Evolutionary conservation across 1,140 invertebrate genomes (phyloP).

Genomic region (Monomorium pharaonis): DNA sequence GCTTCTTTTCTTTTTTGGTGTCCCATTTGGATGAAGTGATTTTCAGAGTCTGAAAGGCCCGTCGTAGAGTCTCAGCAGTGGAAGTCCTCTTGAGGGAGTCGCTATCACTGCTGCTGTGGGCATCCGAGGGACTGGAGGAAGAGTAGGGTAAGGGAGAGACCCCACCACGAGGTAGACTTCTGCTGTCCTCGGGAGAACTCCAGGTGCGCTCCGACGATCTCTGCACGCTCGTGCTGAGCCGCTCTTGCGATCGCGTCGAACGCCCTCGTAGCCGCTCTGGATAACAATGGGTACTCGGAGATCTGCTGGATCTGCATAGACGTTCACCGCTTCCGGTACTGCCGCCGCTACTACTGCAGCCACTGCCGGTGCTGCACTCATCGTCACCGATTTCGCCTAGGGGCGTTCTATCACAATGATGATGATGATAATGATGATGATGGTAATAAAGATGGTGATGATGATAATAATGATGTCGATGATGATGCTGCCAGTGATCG

Average conservation of each 20-base stretch:
- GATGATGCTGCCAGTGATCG: neutral
- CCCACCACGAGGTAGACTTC: conserved; percentile 48
- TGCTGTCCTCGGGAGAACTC: conserved; percentile 73
- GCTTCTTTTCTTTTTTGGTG: conserved; percentile 74
- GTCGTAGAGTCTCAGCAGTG: conserved; percentile 88
- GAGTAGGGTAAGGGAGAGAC: conserved; percentile 76
- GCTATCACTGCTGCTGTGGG: conserved; percentile 83
- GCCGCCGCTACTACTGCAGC: conserved; percentile 81
- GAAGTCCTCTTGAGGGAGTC: conserved; percentile 86
- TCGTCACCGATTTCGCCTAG: conserved; percentile 73
- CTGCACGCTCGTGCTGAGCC: conserved; percentile 66
- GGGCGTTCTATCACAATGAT: neutral
- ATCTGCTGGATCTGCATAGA: conserved; percentile 64
- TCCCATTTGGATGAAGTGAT: conserved; percentile 86
- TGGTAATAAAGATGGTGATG: neutral
- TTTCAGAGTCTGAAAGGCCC: conserved; percentile 89
- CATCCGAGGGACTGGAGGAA: conserved; percentile 78
- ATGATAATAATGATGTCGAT: conserved; percentile 5
- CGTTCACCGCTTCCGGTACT: conserved; percentile 79
- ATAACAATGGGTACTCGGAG: conserved; percentile 70
- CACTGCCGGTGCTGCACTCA: conserved; percentile 82
- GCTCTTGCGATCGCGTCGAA: conserved; percentile 73
- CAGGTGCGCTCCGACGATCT: conserved; percentile 76
- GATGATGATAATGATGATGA: neutral
- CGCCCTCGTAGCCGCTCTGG: conserved; percentile 70